phyloP scores from a whole-genome alignment of 2,888 invertebrate genomes.

The Willowsia nigromaculata region DNA sequence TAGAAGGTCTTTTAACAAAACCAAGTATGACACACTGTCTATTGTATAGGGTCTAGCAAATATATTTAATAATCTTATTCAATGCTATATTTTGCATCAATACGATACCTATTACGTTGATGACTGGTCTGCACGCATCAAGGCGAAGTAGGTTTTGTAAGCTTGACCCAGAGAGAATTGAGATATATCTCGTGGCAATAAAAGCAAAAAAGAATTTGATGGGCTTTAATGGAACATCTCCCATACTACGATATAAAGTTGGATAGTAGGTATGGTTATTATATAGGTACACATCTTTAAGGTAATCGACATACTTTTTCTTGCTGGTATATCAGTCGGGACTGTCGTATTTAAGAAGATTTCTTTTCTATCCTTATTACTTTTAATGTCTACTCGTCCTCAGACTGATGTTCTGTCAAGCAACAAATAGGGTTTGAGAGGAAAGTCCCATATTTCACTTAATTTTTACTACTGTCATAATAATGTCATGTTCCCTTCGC shows the following conservation, averaged over 20 bases:
- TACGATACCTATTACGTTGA: background rate
- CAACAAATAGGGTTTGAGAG: background rate
- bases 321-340: too few relatives aligned
- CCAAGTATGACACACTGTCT: background rate
- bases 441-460: background rate
- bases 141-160: background rate
- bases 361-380: too few relatives aligned
- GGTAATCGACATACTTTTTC: too few relatives aligned
- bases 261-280: background rate
- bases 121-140: background rate
- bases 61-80: constrained; percentile 20
- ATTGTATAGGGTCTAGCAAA: too few relatives aligned
- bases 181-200: background rate
- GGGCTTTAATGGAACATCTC: background rate
- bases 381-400: too few relatives aligned
- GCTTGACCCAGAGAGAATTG: background rate
- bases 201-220: background rate
- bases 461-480: background rate
- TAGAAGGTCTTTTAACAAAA: too few relatives aligned
- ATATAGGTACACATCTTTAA: too few relatives aligned
- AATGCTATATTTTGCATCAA: background rate
- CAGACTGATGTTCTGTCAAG: background rate
- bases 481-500: background rate
- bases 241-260: too few relatives aligned
- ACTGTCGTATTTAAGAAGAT: too few relatives aligned